Percentiles rank a stretch among this genome's conserved stretches.
Evolutionary conservation across 2,113 vertebrate species (phyloP).

Genomic region (Fulmarus glacialis): DNA sequence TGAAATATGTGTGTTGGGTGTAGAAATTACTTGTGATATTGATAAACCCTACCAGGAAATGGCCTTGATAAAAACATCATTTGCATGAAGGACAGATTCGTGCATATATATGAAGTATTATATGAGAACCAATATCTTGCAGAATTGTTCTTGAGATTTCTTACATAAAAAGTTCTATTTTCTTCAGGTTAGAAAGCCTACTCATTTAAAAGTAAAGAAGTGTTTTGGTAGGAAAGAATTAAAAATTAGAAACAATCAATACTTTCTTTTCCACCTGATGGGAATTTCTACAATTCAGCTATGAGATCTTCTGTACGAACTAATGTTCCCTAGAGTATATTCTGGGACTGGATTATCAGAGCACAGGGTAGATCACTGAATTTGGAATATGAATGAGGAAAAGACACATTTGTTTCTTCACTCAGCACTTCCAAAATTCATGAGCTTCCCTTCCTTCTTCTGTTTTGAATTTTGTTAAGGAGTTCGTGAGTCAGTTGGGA

Average conservation of each 20-base stretch:
- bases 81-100: background rate
- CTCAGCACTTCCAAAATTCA: conserved; percentile 52
- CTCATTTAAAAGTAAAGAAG: background rate
- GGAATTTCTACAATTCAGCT: background rate
- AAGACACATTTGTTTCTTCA: background rate
- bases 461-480: conserved; percentile 70
- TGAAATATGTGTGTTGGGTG: background rate
- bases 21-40: background rate
- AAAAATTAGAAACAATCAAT: background rate
- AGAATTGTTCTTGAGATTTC: background rate
- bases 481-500: conserved; percentile 69
- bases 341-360: background rate
- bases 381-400: background rate
- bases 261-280: background rate
- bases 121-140: background rate
- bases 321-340: background rate
- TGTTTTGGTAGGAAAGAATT: background rate
- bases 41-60: background rate
- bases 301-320: background rate
- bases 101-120: background rate
- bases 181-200: background rate
- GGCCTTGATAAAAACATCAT: background rate
- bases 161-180: background rate
- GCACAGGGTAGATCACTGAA: background rate
- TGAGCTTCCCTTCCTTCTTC: conserved; percentile 12